Base-by-base conservation (phyloP, 2,797 vertebrate species). In the Gastrophryne carolinensis region DNA sequence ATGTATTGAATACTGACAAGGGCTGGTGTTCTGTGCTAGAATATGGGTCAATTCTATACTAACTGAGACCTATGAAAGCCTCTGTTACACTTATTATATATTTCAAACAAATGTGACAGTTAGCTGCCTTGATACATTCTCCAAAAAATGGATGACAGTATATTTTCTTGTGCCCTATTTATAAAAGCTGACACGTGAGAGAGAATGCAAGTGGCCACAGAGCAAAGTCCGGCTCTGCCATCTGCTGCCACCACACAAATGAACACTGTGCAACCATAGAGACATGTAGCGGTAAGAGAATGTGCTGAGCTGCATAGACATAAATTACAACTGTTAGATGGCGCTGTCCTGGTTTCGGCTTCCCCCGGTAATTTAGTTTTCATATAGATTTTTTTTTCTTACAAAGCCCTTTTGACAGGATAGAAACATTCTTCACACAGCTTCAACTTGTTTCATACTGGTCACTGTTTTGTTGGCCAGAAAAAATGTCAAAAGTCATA, bases 151-250 rank as follows among this genome's bases (percentile, higher is more conserved):
- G 9, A 17, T 17, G 6, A 44, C 41, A 44, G 5, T 39, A n/a
- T n/a, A n/a, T n/a, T n/a, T 15, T 19, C 41, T 17, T 6, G 2
- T 47, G 41, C 11, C 41, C 41, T 17, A 47, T 11, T 47, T 47
- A 17, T 47, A 47, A 47, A 47, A 47, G n/a, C 41, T 17, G 19
- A 47, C 17, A 54, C 5, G 29, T 49, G 29, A 61, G 27, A 23
- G 56, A 32, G 29, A 58, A 47, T 35, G 13, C 26, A 12, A 12
- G 37, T 49, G 12, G 27, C 49, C 27, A 71, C 30, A 30, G 54
- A 32, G 44, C 47, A 68, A 53, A 54, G 56, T 26, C 68, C 39
- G 52, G 57, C 41, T 50, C 19, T 61, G 27, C 56, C n/a, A 50
- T 72, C 69, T 50, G 41, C 41, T 61, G 56, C 56, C 56, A 61